Evolutionary conservation across 2,113 vertebrate genomes (phyloP).

Genomic region (Accipiter virgatus): DNA sequence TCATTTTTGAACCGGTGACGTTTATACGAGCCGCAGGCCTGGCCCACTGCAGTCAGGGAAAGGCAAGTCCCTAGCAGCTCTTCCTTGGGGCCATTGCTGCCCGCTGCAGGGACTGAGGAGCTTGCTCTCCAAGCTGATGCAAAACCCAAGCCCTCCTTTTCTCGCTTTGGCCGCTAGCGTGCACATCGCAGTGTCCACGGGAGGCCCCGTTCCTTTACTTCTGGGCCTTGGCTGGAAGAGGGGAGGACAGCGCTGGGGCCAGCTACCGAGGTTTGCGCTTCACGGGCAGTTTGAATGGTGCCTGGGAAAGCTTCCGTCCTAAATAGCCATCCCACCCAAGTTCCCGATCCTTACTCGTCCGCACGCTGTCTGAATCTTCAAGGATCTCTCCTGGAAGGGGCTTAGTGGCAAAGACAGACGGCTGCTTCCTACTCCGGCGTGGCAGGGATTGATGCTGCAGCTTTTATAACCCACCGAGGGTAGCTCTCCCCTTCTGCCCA

Average conservation of each 20-base stretch:
- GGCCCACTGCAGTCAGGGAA: not conserved
- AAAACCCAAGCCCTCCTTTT: not conserved
- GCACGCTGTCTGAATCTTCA: not conserved
- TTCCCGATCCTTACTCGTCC: not conserved
- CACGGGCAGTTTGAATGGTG: not conserved
- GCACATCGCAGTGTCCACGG: fast-evolving
- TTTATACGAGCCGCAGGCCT: not conserved
- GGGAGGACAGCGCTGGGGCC: not conserved
- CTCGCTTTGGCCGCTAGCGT: not conserved
- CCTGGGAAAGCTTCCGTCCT: not conserved
- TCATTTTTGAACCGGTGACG: not conserved
- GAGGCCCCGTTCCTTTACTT: not conserved
- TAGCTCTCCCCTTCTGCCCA: not conserved
- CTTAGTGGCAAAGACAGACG: not conserved
- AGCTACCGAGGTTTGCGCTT: not conserved
- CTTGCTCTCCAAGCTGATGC: not conserved
- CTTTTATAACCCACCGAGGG: not conserved
- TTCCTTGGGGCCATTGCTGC: not conserved
- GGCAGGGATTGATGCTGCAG: not conserved
- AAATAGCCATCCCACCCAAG: not conserved
- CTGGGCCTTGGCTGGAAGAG: not conserved
- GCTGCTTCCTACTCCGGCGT: not conserved
- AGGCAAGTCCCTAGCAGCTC: not conserved
- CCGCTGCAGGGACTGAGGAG: not conserved
- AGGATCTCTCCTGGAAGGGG: not conserved